phyloP scores from a whole-genome alignment of 2,888 invertebrate species.

The Callyntrura sp. region DNA sequence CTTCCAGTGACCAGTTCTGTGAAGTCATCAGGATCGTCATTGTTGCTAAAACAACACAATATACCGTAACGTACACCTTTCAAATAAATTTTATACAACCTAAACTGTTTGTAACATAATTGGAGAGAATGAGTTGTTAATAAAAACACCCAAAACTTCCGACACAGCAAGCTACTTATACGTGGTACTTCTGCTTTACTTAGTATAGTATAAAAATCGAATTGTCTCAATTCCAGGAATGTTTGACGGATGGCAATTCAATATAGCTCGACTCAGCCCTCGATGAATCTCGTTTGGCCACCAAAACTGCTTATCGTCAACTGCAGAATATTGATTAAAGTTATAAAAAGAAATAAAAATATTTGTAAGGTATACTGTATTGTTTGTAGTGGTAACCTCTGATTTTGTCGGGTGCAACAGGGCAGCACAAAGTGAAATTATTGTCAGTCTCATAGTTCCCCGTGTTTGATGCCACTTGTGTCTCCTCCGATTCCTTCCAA shows the following conservation, averaged over 20 bases:
- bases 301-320: constrained; percentile 68
- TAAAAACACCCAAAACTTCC: no score
- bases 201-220: constrained; percentile 66
- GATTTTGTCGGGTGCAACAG: constrained; percentile 45
- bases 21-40: constrained; percentile 71
- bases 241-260: constrained; percentile 66
- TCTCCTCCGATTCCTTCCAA: constrained; percentile 57
- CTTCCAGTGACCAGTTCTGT: constrained; percentile 65
- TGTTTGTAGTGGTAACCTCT: constrained; percentile 42
- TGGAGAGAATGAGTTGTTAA: background rate
- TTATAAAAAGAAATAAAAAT: no score
- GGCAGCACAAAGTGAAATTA: constrained; percentile 61
- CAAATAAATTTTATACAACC: no score
- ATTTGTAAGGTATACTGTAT: background rate
- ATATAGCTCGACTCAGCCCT: constrained; percentile 66
- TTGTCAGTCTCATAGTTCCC: constrained; percentile 11
- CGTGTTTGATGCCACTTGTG: background rate
- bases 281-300: constrained; percentile 76
- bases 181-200: no score
- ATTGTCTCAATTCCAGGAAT: constrained; percentile 77
- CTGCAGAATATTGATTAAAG: constrained; percentile 19
- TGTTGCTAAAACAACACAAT: constrained; percentile 55
- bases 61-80: no score
- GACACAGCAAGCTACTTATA: no score
- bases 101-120: no score